Conservation (phyloP, 2,113 vertebrate genomes). For the Sula dactylatra region DNA sequence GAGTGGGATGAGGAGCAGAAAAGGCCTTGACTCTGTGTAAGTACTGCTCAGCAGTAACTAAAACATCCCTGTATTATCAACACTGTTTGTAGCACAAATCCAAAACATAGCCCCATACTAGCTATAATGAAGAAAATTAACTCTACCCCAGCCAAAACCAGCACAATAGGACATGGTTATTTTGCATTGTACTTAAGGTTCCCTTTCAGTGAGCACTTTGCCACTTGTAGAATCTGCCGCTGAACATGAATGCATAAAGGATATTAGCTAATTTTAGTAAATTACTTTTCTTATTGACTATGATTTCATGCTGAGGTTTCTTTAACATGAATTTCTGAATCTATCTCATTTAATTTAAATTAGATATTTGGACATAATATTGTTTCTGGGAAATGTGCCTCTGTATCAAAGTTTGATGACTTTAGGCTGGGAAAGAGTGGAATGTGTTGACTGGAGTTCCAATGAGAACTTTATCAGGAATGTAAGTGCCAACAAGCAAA, state of each 20-base stretch:
- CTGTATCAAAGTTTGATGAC: conserved; percentile 23
- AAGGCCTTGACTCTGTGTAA: too few species aligned
- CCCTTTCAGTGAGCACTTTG: neutral
- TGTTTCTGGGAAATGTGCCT: neutral
- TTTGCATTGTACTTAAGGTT: neutral
- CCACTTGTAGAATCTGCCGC: neutral
- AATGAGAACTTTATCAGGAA: neutral
- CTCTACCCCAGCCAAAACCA: too few species aligned
- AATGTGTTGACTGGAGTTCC: neutral
- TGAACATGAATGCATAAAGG: neutral
- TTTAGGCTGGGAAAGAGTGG: neutral
- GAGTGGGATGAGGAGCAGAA: too few species aligned
- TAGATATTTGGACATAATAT: neutral
- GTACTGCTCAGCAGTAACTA: too few species aligned
- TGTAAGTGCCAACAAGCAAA: neutral
- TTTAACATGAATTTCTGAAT: neutral
- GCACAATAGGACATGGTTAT: neutral
- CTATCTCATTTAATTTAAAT: neutral
- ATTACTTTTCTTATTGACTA: neutral
- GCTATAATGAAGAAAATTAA: too few species aligned
- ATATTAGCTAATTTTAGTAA: neutral
- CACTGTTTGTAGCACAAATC: too few species aligned
- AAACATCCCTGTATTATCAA: too few species aligned
- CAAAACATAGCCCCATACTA: too few species aligned
- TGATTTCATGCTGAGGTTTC: neutral